These are phyloP conservation scores for Masnerella sp. DNA, from an alignment of 2,888 invertebrate species.

Conservation along the genomic window DNA sequence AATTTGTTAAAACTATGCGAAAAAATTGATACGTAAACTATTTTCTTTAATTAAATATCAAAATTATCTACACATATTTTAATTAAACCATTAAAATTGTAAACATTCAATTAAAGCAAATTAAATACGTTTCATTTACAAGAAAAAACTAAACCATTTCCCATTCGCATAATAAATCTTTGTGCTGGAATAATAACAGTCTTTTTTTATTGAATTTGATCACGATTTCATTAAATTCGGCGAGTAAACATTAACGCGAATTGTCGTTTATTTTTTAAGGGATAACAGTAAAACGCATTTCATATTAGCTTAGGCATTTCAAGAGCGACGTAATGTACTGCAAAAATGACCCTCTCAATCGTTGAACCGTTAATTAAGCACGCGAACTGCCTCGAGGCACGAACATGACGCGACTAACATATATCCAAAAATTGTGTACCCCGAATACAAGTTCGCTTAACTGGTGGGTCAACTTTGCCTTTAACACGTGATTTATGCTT, in stretches of 20 bases:
- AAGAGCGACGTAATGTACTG: constrained; percentile 55
- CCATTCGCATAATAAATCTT: too few relatives aligned
- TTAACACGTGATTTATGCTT: constrained; percentile 34
- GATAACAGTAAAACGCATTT: constrained; percentile 53
- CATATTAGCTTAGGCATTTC: constrained; percentile 55
- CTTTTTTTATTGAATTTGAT: not conserved
- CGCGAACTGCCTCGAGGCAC: constrained; percentile 57
- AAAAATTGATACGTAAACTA: too few relatives aligned
- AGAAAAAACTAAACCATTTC: too few relatives aligned
- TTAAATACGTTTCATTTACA: too few relatives aligned
- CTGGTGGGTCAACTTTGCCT: constrained; percentile 44
- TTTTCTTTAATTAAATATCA: too few relatives aligned
- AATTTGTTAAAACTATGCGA: too few relatives aligned
- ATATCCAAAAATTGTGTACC: constrained; percentile 52
- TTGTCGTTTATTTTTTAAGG: constrained; percentile 37
- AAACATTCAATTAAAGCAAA: too few relatives aligned
- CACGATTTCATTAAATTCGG: constrained; percentile 4
- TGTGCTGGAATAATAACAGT: too few relatives aligned
- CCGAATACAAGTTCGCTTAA: constrained; percentile 22
- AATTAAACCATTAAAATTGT: too few relatives aligned
- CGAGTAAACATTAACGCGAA: constrained; percentile 13
- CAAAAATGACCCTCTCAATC: constrained; percentile 57
- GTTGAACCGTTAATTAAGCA: constrained; percentile 61
- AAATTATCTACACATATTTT: too few relatives aligned
- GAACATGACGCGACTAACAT: constrained; percentile 57